Evolutionary conservation across 2,888 invertebrate genomes (phyloP), one percentile per base, ranked within the genome.

Genomic region (Cephus nigrinus): DNA sequence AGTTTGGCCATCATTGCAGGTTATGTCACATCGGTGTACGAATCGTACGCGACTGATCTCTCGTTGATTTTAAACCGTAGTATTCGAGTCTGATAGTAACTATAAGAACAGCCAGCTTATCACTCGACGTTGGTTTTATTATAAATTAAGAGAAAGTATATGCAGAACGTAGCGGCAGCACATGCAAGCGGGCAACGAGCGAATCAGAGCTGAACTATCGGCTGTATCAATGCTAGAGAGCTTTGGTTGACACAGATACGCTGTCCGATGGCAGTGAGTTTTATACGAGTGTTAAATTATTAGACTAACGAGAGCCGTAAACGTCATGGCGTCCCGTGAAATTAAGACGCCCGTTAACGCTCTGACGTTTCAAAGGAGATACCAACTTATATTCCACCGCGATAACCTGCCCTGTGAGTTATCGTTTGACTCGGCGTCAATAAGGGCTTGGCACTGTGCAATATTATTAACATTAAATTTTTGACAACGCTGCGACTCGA

Each of bases 141-240:
- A 82, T 84, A 84, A 86, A 85, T 87, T 83, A 86, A 86, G 87
- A 87, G 87, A 88, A 88, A 88, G 88, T 88, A 84, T 80, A 77
- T 81, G 80, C 72, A 35, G 75, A 32, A 72, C 68, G 71, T 23
- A 31, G 71, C 72, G 69, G 36, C 36, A 23, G 69, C 68, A 36
- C 73, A 75, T 79, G 80, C 76, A 80, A 80, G 79, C 76, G 75
- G 80, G 79, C 78, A 80, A 76, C 55, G 55, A 73, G 83, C 82
- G 86, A 89, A 89, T 88, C 87, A 87, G 89, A 89, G 87, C 89
- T 87, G 88, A 89, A 89, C 89, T 89, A 88, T 89, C 88, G 80
- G 81, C 79, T 79, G 81, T 88, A 89, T 88, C 87, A 82, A 84
- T 85, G 86, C 83, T 81, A 78, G 80, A 84, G 84, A 85, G 82